phyloP scores from a whole-genome alignment of 2,113 vertebrate genomes.

The Perca schrenkii region DNA sequence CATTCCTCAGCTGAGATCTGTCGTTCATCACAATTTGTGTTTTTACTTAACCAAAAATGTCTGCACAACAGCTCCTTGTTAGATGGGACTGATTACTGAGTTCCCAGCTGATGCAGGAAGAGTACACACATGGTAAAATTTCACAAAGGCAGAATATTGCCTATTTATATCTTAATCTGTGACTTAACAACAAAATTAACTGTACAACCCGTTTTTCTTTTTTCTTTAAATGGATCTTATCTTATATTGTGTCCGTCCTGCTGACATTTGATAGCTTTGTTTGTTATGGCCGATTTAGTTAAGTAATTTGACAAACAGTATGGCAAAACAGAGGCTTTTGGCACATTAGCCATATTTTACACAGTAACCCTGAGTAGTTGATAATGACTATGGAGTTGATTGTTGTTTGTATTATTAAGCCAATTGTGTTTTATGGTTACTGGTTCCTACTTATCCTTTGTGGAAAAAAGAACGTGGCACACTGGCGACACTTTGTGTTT shows the following conservation, averaged over 20 bases:
- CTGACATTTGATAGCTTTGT: conserved; percentile 10
- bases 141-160: neutral
- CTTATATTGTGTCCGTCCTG: neutral
- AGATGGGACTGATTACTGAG: conserved; percentile 31
- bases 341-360: neutral
- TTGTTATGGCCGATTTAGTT: neutral
- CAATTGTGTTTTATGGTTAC: neutral
- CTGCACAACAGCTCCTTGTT: conserved; percentile 64
- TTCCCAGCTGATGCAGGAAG: conserved; percentile 23
- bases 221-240: neutral
- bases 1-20: conserved; percentile 1
- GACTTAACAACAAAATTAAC: conserved; percentile 6
- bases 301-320: conserved; percentile 7
- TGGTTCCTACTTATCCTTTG: neutral
- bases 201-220: neutral
- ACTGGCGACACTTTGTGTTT: conserved; percentile 11
- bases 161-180: neutral
- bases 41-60: conserved; percentile 61
- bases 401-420: neutral
- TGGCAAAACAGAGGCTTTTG: conserved; percentile 25
- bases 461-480: conserved; percentile 27
- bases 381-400: neutral
- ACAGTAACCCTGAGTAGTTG: neutral
- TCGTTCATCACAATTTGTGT: conserved; percentile 43
- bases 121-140: neutral